Percentiles rank a stretch among this genome's conserved stretches.
phyloP scores from a whole-genome alignment of 1,140 invertebrate genomes.

The Chironomus tepperi region DNA sequence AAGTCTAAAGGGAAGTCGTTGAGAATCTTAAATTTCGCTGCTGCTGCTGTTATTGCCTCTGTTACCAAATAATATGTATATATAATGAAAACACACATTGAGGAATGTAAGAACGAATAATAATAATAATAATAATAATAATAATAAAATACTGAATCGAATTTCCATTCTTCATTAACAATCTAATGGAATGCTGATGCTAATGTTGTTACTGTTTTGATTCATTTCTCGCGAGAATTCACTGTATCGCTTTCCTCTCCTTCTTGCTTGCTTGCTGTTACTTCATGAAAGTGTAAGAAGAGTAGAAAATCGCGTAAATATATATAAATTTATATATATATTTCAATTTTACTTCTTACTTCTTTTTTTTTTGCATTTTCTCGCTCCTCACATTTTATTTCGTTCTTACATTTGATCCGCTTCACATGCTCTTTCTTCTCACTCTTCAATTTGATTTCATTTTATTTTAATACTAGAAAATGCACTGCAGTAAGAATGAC shows the following conservation, averaged over 20 bases:
- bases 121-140: background rate
- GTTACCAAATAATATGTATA: background rate
- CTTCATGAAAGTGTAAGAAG: too few species aligned
- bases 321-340: too few species aligned
- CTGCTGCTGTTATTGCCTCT: background rate
- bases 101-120: background rate
- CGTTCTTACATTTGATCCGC: too few species aligned
- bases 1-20: constrained; percentile 6
- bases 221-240: constrained; percentile 6
- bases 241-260: background rate
- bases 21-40: constrained; percentile 6
- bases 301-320: too few species aligned
- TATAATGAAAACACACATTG: background rate
- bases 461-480: too few species aligned
- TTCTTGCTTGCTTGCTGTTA: background rate
- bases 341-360: too few species aligned
- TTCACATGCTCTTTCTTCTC: too few species aligned
- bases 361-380: too few species aligned
- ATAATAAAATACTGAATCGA: constrained; percentile 9
- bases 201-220: background rate
- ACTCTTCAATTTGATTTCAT: too few species aligned
- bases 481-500: too few species aligned
- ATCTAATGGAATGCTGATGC: background rate
- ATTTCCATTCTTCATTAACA: constrained; percentile 14
- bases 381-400: too few species aligned